Percentiles rank a stretch among this genome's conserved stretches.
These are phyloP conservation scores for Lonchura striata DNA, from an alignment of 2,113 vertebrate species.

Conservation along the genomic window DNA sequence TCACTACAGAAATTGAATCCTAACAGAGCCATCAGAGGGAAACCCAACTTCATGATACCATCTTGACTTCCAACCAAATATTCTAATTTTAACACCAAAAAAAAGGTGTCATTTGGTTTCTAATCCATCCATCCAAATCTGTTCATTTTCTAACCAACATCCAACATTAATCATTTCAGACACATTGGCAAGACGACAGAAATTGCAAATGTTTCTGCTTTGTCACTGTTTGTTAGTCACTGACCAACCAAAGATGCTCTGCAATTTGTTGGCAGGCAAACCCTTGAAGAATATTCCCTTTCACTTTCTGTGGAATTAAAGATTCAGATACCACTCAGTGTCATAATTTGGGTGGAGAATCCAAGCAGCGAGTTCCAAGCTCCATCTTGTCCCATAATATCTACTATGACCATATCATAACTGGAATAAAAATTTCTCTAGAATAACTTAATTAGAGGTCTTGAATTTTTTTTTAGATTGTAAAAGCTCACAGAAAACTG, in stretches of 20 bases:
- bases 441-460: rapidly evolving
- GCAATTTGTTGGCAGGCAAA: neutral
- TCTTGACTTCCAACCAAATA: neutral
- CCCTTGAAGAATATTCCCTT: neutral
- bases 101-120: neutral
- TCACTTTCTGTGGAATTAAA: neutral
- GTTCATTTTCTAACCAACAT: neutral
- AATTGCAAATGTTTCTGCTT: neutral
- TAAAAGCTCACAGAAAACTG: neutral
- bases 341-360: neutral
- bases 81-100: neutral
- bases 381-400: neutral
- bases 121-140: neutral
- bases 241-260: neutral
- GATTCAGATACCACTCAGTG: neutral
- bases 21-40: neutral
- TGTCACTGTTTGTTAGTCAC: too few relatives aligned
- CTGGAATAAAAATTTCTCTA: neutral
- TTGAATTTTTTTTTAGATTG: neutral
- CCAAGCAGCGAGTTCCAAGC: neutral
- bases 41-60: neutral
- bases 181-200: neutral
- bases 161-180: neutral
- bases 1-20: neutral
- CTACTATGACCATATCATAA: neutral